These are phyloP conservation scores for Fundulus diaphanus DNA, from an alignment of 2,797 vertebrate genomes.

Conservation along the genomic window DNA sequence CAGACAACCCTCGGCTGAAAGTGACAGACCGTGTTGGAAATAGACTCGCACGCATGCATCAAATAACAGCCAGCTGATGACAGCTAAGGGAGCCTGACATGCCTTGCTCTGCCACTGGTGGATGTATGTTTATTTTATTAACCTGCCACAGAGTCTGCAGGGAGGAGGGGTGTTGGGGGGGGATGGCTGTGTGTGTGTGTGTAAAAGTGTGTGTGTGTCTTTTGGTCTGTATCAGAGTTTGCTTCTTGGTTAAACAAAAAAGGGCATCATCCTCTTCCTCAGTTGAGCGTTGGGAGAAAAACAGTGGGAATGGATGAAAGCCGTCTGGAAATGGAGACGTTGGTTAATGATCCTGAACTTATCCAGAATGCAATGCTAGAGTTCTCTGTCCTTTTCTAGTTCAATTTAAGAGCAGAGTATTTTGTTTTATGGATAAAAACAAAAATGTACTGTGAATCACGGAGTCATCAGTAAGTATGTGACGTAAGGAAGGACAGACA, in stretches of 20 bases:
- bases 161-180: neutral
- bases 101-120: constrained; percentile 64
- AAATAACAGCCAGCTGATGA: constrained; percentile 62
- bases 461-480: too few species aligned
- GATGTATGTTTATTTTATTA: constrained; percentile 81
- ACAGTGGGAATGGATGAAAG: too few species aligned
- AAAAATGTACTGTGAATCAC: neutral
- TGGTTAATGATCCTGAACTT: neutral
- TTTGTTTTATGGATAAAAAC: too few species aligned
- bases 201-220: neutral
- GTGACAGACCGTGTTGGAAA: constrained; percentile 69
- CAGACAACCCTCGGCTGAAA: constrained; percentile 66
- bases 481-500: neutral
- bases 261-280: neutral
- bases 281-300: constrained; percentile 1
- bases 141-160: constrained; percentile 63
- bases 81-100: constrained; percentile 74
- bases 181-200: constrained; percentile 9
- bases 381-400: too few species aligned
- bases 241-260: neutral
- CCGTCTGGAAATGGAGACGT: too few species aligned
- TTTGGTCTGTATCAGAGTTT: constrained; percentile 13
- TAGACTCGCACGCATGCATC: constrained; percentile 51
- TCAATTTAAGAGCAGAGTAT: too few species aligned
- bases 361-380: too few species aligned